Evolutionary conservation across 2,797 vertebrate species (phyloP).

Genomic region (Lophius americanus): DNA sequence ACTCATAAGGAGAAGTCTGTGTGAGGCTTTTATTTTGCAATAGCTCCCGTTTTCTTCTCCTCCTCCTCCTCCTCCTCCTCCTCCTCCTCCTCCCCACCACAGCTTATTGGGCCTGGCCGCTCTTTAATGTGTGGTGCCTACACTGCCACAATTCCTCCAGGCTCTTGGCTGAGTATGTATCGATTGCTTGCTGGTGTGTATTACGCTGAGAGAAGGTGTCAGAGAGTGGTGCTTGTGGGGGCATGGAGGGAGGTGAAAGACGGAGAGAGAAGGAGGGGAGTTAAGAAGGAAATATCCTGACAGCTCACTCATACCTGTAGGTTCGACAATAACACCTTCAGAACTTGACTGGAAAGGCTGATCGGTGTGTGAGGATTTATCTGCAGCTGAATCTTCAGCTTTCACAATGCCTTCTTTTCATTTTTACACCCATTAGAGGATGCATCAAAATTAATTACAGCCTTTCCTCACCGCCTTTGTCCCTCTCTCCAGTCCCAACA

Average conservation of each 20-base stretch:
- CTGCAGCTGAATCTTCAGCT: constrained; percentile 14
- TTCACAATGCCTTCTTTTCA: background rate
- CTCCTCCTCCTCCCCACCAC: constrained; percentile 57
- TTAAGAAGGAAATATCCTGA: constrained; percentile 71
- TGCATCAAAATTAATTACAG: no score
- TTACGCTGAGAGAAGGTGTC: constrained; percentile 76
- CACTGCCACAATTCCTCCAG: constrained; percentile 82
- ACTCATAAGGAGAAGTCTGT: constrained; percentile 33
- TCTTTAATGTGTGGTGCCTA: constrained; percentile 79
- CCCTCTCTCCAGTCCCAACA: constrained; percentile 27
- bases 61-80: constrained; percentile 60
- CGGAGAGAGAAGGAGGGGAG: constrained; percentile 13
- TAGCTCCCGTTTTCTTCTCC: constrained; percentile 56
- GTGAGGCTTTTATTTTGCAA: constrained; percentile 66
- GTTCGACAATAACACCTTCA: constrained; percentile 56
- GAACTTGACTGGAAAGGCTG: constrained; percentile 40
- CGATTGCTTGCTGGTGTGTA: constrained; percentile 80
- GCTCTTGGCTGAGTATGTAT: constrained; percentile 78
- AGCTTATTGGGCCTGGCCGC: constrained; percentile 79
- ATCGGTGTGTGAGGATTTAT: constrained; percentile 13
- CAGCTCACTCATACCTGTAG: constrained; percentile 68
- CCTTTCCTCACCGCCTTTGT: background rate
- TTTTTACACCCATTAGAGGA: background rate
- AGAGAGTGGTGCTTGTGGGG: constrained; percentile 36
- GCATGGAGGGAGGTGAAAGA: constrained; percentile 8